A percentile compares a stretch with the other conserved stretches of the same genome.
Evolutionary conservation across 2,888 invertebrate genomes (phyloP).

Genomic region (Acleris sparsana): DNA sequence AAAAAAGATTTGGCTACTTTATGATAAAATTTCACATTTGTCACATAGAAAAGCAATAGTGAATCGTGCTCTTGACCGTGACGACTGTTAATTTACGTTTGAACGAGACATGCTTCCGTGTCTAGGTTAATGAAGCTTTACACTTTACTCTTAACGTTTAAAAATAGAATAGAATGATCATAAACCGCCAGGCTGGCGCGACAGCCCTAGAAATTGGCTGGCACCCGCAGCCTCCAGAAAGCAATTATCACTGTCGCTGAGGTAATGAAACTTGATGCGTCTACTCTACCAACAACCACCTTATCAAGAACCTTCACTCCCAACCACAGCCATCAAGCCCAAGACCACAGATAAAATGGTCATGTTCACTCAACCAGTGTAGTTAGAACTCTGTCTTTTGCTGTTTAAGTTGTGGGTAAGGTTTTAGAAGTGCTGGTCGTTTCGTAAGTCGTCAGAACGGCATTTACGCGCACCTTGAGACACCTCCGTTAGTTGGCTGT

Average conservation of each 20-base stretch:
- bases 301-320: background rate
- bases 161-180: conserved; percentile 1
- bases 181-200: conserved; percentile 6
- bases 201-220: conserved; percentile 50
- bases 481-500: conserved; percentile 35
- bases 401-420: background rate
- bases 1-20: too few relatives aligned
- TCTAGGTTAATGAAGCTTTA: too few relatives aligned
- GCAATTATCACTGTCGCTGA: conserved; percentile 57
- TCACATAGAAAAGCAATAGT: too few relatives aligned
- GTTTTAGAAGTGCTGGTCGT: conserved; percentile 10
- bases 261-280: conserved; percentile 45
- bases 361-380: background rate
- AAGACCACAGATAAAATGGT: conserved; percentile 13
- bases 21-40: too few relatives aligned
- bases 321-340: background rate
- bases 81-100: too few relatives aligned
- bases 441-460: conserved; percentile 9
- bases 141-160: too few relatives aligned
- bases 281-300: conserved; percentile 26
- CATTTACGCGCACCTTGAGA: conserved; percentile 34
- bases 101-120: too few relatives aligned
- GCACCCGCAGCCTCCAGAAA: conserved; percentile 56
- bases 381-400: conserved; percentile 1
- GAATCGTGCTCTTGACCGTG: too few relatives aligned